These are phyloP conservation scores for Drosophila parvula DNA, from an alignment of 1,140 invertebrate species.

Conservation along the genomic window DNA sequence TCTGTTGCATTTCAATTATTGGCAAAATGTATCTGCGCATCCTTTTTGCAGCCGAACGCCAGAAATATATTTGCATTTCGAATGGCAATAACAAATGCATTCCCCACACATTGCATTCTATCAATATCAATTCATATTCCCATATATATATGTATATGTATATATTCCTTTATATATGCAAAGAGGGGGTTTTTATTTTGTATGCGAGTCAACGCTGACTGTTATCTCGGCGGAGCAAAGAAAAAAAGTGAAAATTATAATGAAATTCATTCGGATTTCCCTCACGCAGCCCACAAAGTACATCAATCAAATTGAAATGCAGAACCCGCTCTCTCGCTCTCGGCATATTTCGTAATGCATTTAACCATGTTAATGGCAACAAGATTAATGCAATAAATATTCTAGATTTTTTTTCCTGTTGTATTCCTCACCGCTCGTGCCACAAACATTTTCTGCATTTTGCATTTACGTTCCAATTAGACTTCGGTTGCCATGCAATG, in stretches of 20 bases:
- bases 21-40: constrained; percentile 22
- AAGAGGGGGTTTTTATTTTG: constrained; percentile 31
- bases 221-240: constrained; percentile 16
- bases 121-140: constrained; percentile 57
- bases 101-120: constrained; percentile 54
- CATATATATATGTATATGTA: not conserved
- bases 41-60: constrained; percentile 19
- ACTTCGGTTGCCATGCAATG: not conserved
- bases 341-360: constrained; percentile 57
- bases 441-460: constrained; percentile 18
- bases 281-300: constrained; percentile 62
- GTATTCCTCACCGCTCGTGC: constrained; percentile 6
- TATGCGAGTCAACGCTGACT: constrained; percentile 58
- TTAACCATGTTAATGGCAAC: constrained; percentile 44
- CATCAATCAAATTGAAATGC: constrained; percentile 78
- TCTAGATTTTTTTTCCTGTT: not conserved
- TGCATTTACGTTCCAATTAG: constrained; percentile 24
- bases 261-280: constrained; percentile 73
- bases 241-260: constrained; percentile 57
- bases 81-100: constrained; percentile 44
- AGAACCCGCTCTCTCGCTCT: constrained; percentile 13
- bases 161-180: not conserved
- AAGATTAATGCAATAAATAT: constrained; percentile 33
- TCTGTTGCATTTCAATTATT: constrained; percentile 49
- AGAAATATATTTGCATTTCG: constrained; percentile 69